These are phyloP conservation scores for Hypomecis atomaria DNA, from an alignment of 2,888 invertebrate species.

Conservation along the genomic window DNA sequence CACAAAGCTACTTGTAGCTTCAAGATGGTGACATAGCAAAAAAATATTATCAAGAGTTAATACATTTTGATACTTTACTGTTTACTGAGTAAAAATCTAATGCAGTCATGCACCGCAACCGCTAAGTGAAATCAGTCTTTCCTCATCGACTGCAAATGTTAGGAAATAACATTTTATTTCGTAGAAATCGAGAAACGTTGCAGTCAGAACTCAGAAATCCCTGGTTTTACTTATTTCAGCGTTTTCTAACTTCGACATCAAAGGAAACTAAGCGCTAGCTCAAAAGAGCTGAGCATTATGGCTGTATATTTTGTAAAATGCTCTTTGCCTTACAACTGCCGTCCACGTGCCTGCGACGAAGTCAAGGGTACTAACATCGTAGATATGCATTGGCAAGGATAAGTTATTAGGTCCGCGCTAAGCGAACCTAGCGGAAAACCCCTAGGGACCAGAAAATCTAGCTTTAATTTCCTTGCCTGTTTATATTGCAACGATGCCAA, in stretches of 20 bases:
- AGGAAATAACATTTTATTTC: conserved; percentile 11
- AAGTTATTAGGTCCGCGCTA: too few species aligned
- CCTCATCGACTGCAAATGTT: background rate
- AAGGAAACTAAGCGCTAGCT: conserved; percentile 3
- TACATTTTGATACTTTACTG: too few species aligned
- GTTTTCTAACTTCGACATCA: background rate
- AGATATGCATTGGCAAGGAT: too few species aligned
- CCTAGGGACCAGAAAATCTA: too few species aligned
- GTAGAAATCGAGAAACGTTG: background rate
- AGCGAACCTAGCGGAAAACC: too few species aligned
- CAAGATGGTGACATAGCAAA: too few species aligned
- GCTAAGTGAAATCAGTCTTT: background rate
- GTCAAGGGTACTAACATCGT: conserved; percentile 4
- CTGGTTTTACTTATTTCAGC: conserved; percentile 4
- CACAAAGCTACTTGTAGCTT: too few species aligned
- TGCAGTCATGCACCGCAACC: too few species aligned
- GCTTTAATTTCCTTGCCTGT: too few species aligned
- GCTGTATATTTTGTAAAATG: conserved; percentile 8
- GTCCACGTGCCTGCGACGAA: background rate
- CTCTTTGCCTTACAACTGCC: conserved; percentile 9
- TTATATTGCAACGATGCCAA: too few species aligned
- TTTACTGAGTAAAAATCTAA: too few species aligned
- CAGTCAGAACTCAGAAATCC: background rate
- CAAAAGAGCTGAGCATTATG: background rate
- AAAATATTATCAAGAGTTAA: too few species aligned